Conservation (phyloP, 2,797 vertebrate species). For the Acipenser transmontanus region DNA sequence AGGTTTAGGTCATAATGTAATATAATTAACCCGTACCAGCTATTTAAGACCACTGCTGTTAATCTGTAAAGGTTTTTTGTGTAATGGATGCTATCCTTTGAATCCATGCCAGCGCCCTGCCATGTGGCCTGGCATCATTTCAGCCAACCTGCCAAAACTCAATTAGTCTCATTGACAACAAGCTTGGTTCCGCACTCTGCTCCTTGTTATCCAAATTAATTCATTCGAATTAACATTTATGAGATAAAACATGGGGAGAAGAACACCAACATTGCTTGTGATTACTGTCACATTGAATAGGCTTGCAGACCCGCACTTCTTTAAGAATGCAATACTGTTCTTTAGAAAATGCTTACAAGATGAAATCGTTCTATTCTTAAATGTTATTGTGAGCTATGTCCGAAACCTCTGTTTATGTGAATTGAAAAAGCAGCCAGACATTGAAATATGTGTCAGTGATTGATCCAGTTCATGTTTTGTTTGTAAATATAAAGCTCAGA, state of each 20-base stretch:
- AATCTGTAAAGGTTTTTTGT: neutral
- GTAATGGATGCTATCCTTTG: neutral
- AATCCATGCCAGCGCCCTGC: constrained; percentile 12
- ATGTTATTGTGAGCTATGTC: no score
- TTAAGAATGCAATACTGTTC: no score
- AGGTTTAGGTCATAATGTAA: no score
- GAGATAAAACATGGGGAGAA: constrained; percentile 15
- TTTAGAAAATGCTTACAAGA: no score
- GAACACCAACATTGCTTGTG: constrained; percentile 2
- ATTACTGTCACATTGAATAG: neutral
- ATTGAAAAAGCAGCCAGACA: no score
- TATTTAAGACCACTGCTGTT: neutral
- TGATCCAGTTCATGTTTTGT: no score
- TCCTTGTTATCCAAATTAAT: constrained; percentile 22
- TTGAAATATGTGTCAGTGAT: no score
- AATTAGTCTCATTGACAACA: constrained; percentile 22
- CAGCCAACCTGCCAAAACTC: constrained; percentile 21
- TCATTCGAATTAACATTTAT: constrained; percentile 21
- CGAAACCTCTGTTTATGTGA: no score
- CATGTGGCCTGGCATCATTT: constrained; percentile 19
- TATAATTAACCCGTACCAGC: no score
- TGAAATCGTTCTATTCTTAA: no score
- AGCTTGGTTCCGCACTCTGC: constrained; percentile 13
- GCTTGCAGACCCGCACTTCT: no score
- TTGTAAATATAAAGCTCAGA: no score